phyloP scores from a whole-genome alignment of 2,888 invertebrate species.

The Bombylius discolor region DNA sequence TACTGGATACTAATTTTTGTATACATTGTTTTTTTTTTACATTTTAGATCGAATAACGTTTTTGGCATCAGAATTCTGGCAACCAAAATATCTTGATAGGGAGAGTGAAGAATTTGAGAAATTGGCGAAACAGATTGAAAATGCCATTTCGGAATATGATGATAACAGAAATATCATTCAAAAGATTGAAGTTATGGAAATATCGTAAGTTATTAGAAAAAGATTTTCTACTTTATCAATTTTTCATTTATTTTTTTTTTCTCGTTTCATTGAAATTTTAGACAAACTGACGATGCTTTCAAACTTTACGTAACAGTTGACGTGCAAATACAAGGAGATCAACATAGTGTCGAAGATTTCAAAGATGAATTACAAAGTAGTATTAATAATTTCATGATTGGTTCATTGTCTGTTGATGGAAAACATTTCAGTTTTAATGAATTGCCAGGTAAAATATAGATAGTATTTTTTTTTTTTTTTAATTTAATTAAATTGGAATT shows the following conservation, averaged over 20 bases:
- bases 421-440: background rate
- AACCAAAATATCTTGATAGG: slow-evolving; percentile 14
- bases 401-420: background rate
- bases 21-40: background rate
- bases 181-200: background rate
- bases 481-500: too few relatives aligned
- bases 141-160: slow-evolving; percentile 10
- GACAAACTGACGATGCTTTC: slow-evolving; percentile 23
- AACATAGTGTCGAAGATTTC: slow-evolving; percentile 18
- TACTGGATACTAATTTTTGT: background rate
- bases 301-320: slow-evolving; percentile 22
- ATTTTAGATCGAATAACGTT: slow-evolving; percentile 24
- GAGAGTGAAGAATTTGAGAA: slow-evolving; percentile 17
- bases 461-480: too few relatives aligned
- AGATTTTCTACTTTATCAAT: too few relatives aligned
- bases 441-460: background rate
- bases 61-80: slow-evolving; percentile 25
- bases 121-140: slow-evolving; percentile 19
- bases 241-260: background rate
- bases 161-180: background rate
- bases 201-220: background rate
- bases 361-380: slow-evolving; percentile 23
- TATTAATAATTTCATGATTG: background rate
- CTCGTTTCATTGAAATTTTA: slow-evolving; percentile 7
- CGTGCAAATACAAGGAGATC: background rate